Evolutionary conservation across 2,797 vertebrate genomes (phyloP).

Genomic region (Tapirus indicus): DNA sequence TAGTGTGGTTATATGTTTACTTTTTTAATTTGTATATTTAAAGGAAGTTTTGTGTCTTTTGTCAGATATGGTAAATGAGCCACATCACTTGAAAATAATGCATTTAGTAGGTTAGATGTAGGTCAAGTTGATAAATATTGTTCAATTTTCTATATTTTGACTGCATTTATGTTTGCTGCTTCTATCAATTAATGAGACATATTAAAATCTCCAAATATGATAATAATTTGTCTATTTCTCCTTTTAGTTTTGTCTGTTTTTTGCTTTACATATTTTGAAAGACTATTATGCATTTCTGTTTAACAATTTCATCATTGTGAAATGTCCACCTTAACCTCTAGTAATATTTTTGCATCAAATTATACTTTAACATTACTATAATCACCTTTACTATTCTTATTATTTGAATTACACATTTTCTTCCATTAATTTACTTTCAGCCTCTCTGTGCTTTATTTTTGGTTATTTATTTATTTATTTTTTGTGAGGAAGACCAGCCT

Average conservation of each 20-base stretch:
- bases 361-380: background rate
- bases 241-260: background rate
- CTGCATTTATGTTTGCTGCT: background rate
- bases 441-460: background rate
- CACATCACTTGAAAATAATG: background rate
- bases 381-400: background rate
- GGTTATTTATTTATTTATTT: too few relatives aligned
- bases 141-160: background rate
- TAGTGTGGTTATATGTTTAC: background rate
- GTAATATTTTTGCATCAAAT: background rate
- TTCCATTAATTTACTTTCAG: background rate
- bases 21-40: background rate
- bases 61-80: background rate
- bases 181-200: background rate
- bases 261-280: background rate
- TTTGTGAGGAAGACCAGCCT: too few relatives aligned
- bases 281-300: background rate
- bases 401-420: background rate
- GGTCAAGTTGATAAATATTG: background rate
- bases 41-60: background rate
- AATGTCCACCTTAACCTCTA: background rate
- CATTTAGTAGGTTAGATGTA: background rate
- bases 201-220: background rate
- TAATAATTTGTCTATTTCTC: background rate
- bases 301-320: background rate